Conservation (phyloP, 1,140 invertebrate species). For the Marisa cornuarietis region DNA sequence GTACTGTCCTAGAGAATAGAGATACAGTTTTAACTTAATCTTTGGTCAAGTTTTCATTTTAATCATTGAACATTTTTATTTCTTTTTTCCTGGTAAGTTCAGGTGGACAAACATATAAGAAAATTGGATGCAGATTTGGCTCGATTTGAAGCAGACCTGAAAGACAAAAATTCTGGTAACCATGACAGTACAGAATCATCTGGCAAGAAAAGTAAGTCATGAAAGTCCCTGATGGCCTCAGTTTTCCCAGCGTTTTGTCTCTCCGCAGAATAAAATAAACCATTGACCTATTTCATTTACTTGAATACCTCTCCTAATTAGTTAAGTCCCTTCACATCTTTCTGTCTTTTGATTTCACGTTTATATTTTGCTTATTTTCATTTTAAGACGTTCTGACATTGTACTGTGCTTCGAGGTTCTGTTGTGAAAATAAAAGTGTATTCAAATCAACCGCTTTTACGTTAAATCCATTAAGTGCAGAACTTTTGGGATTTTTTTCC, state of each 20-base stretch:
- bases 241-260: background rate
- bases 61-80: constrained; percentile 1
- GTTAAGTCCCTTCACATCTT: background rate
- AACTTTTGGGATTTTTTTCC: background rate
- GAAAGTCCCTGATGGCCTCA: background rate
- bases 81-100: constrained; percentile 12
- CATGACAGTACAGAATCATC: constrained; percentile 57
- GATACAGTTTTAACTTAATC: no score
- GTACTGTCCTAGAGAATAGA: no score
- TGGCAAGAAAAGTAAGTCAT: constrained; percentile 60
- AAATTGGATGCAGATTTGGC: constrained; percentile 94
- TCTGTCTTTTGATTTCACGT: background rate
- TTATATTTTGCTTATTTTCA: background rate
- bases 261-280: no score
- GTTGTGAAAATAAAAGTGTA: no score
- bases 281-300: background rate
- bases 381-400: no score
- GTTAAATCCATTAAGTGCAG: no score
- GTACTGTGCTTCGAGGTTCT: no score
- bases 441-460: no score
- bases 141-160: constrained; percentile 95
- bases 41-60: background rate
- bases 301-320: background rate
- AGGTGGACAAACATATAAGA: constrained; percentile 96
- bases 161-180: constrained; percentile 80